Percentiles rank a stretch among this genome's conserved stretches.
phyloP scores from a whole-genome alignment of 2,797 vertebrate genomes.

The Pantherophis alleghaniensis region DNA sequence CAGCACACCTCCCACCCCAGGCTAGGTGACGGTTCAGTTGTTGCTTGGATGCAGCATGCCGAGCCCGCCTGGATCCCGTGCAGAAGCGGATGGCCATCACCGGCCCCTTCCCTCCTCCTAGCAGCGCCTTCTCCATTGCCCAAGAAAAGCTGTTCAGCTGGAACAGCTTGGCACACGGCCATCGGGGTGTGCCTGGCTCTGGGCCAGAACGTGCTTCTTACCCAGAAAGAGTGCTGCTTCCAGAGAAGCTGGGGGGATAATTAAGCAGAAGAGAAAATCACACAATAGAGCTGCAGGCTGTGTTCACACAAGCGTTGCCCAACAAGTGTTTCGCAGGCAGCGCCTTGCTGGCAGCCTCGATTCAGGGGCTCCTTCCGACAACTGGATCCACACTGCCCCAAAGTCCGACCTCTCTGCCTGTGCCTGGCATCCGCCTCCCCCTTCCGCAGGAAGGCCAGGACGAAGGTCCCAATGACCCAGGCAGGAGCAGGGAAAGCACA shows the following conservation, averaged over 20 bases:
- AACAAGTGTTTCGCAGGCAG: neutral
- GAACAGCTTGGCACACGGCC: fast-evolving
- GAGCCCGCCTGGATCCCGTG: neutral
- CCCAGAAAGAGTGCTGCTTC: constrained; percentile 27
- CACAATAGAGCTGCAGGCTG: neutral
- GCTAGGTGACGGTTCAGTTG: neutral
- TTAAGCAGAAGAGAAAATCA: constrained; percentile 41
- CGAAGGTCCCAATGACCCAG: neutral
- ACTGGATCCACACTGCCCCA: neutral
- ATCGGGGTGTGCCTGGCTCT: neutral
- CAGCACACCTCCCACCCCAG: neutral
- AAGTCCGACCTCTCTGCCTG: neutral
- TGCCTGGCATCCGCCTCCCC: neutral
- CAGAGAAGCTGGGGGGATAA: constrained; percentile 39
- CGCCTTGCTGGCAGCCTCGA: neutral
- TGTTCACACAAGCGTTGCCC: neutral
- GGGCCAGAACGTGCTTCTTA: neutral
- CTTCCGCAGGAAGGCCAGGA: neutral
- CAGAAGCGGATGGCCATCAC: neutral
- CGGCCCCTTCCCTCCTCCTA: neutral
- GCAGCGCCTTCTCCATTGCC: neutral
- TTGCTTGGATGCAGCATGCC: neutral
- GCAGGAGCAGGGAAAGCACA: neutral
- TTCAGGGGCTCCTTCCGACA: neutral
- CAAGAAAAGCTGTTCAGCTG: no score